Conservation (phyloP, 2,888 invertebrate genomes). For the Epistrophella euchroma region DNA sequence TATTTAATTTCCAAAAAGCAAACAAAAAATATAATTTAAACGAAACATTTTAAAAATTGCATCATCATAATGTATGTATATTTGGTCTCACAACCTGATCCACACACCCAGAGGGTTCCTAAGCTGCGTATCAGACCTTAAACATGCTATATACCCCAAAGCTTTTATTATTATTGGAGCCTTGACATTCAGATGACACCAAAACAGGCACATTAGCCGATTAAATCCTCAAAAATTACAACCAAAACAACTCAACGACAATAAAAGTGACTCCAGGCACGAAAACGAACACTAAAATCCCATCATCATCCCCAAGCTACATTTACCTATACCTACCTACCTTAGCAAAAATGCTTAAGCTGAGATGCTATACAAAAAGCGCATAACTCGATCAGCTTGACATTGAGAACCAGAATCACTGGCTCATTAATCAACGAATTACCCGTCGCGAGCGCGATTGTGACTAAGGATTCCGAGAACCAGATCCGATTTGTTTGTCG, state of each 20-base stretch:
- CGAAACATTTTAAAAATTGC: conserved; percentile 53
- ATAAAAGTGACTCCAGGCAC: conserved; percentile 41
- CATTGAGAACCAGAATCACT: conserved; percentile 75
- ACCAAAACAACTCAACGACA: conserved; percentile 59
- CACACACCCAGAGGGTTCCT: conserved; percentile 53
- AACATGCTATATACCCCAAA: neutral
- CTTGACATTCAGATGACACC: conserved; percentile 74
- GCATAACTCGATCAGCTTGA: conserved; percentile 74
- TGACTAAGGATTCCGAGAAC: conserved; percentile 75
- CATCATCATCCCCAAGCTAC: conserved; percentile 32
- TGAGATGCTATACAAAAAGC: conserved; percentile 55
- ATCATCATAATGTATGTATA: conserved; percentile 49
- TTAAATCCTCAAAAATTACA: conserved; percentile 68
- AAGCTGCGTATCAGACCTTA: no score
- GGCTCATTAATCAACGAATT: conserved; percentile 76
- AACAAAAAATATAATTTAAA: neutral
- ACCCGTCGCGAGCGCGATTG: conserved; percentile 73
- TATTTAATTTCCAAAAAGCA: conserved; percentile 21
- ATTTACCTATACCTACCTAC: neutral
- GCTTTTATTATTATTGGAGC: conserved; percentile 37
- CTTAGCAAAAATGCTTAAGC: conserved; percentile 18
- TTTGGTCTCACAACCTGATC: conserved; percentile 45
- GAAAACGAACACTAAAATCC: conserved; percentile 47
- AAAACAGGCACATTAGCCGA: conserved; percentile 68
- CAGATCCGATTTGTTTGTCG: conserved; percentile 74